phyloP scores from a whole-genome alignment of 23 tunicate genomes.

The Styela plicata region DNA sequence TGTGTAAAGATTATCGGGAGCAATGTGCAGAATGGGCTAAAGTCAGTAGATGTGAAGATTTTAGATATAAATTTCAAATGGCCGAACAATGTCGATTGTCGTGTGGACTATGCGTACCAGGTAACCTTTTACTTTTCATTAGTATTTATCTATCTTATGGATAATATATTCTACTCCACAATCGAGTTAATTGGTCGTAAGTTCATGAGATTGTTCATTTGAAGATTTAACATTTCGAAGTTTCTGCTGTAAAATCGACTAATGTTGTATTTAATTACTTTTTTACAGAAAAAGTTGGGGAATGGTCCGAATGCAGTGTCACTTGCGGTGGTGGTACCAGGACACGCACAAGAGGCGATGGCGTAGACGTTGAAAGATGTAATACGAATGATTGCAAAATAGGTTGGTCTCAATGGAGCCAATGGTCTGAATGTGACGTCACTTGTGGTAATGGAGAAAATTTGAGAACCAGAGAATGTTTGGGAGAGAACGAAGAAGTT shows the following conservation, averaged over 20 bases:
- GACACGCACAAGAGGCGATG: not conserved
- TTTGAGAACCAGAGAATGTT: slow-evolving; percentile 43
- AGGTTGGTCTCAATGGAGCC: slow-evolving; percentile 72
- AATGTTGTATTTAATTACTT: no score
- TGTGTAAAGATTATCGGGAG: slow-evolving; percentile 14
- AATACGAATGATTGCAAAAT: not conserved
- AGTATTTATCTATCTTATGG: no score
- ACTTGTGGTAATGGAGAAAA: slow-evolving; percentile 55
- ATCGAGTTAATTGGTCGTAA: no score
- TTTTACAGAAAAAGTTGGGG: not conserved
- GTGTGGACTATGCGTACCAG: slow-evolving; percentile 11
- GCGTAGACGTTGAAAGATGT: slow-evolving; percentile 12
- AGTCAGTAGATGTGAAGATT: not conserved
- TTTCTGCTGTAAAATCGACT: no score
- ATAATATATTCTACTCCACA: no score
- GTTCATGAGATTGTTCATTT: no score
- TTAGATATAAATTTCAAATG: slow-evolving; percentile 7
- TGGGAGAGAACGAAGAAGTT: slow-evolving; percentile 39
- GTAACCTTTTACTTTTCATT: not conserved
- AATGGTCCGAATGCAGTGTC: slow-evolving; percentile 24
- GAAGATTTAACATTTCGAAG: no score
- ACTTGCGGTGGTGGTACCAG: slow-evolving; percentile 20
- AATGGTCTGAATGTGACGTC: slow-evolving; percentile 69
- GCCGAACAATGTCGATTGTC: slow-evolving; percentile 2
- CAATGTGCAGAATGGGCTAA: slow-evolving; percentile 12